These are phyloP conservation scores for Drosophila atripex DNA, from an alignment of 2,888 invertebrate genomes.

Conservation along the genomic window DNA sequence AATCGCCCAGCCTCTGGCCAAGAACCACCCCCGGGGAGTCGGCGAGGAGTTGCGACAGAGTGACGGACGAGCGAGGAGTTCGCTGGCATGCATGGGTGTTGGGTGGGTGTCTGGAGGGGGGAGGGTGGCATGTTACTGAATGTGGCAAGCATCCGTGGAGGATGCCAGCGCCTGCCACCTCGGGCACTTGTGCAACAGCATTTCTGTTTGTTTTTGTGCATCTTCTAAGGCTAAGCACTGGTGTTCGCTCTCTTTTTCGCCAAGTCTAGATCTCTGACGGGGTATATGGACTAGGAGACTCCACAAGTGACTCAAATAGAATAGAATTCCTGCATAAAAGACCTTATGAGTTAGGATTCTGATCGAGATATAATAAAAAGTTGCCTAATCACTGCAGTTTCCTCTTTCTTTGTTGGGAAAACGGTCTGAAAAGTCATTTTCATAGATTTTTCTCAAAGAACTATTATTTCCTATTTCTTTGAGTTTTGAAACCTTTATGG, in stretches of 20 bases:
- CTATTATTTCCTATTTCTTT: neutral
- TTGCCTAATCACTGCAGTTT: neutral
- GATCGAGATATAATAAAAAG: neutral
- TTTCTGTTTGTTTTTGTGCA: conserved; percentile 58
- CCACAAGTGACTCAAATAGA: neutral
- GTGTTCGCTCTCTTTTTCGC: conserved; percentile 26
- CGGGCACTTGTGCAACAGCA: conserved; percentile 52
- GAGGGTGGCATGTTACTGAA: conserved; percentile 9
- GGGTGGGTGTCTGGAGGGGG: conserved; percentile 19
- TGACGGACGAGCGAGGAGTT: conserved; percentile 36
- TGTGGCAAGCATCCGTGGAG: conserved; percentile 27
- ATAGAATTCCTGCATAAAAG: neutral
- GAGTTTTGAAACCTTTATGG: neutral
- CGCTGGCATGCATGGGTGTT: conserved; percentile 38
- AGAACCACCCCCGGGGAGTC: conserved; percentile 30
- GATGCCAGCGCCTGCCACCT: conserved; percentile 42
- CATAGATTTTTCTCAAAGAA: neutral
- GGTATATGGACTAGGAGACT: conserved; percentile 6
- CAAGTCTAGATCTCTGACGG: conserved; percentile 19
- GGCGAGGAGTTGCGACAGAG: conserved; percentile 34
- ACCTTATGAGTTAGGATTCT: neutral
- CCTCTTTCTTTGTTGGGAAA: neutral
- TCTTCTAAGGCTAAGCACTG: conserved; percentile 38
- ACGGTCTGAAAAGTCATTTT: neutral
- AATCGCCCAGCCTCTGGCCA: neutral